Evolutionary conservation across 2,113 vertebrate genomes (phyloP).

Genomic region (Oncorhynchus clarkii): DNA sequence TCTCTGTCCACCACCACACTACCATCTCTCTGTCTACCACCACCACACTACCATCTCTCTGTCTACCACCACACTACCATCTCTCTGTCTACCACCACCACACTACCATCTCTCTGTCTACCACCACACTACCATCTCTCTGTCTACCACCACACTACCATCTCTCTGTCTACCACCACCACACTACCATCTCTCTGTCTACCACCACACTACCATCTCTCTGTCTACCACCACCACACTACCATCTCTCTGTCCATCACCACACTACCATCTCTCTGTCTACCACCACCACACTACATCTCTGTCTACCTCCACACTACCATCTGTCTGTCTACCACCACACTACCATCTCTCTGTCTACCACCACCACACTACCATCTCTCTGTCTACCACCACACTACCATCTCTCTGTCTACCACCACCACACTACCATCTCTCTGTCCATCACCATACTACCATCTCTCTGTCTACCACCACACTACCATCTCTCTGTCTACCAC

Average conservation of each 20-base stretch:
- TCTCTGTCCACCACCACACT: too few species aligned
- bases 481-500: too few species aligned
- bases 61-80: too few species aligned
- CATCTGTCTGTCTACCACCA: not conserved
- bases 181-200: not conserved
- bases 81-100: too few species aligned
- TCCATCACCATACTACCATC: conserved; percentile 28
- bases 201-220: conserved; percentile 18
- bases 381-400: not conserved
- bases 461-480: conserved; percentile 15
- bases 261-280: not conserved
- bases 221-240: too few species aligned
- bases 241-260: not conserved
- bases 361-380: conserved; percentile 14
- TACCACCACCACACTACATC: conserved; percentile 4
- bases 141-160: conserved; percentile 1
- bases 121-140: not conserved
- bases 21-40: too few species aligned
- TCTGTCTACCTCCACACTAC: too few species aligned
- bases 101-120: too few species aligned
- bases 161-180: not conserved
- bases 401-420: too few species aligned
- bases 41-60: too few species aligned
- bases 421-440: too few species aligned
- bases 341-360: not conserved